Base-by-base conservation (phyloP, 37 sponge, comb jelly and placozoan genomes). In the Oopsacas minuta region DNA sequence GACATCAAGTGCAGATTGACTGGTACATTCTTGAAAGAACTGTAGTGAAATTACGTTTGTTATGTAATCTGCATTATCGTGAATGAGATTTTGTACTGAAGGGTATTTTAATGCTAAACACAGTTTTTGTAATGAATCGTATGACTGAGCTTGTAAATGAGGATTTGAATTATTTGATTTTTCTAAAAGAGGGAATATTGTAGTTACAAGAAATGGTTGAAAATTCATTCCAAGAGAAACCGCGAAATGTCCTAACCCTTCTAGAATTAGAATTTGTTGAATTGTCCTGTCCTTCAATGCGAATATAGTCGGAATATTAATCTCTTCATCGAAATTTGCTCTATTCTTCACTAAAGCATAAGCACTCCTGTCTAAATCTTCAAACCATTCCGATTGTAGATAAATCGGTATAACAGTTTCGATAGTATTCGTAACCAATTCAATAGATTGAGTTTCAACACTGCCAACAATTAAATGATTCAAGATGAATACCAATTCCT, bases 21-120 rank as follows among this genome's bases (percentile, higher is more conserved):
- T 61, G 75, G 75, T 61, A 34, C 75, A 61, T 34, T 61, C 75
- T 34, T 61, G 75, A n/a, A 61, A 61, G 75, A 61, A 61, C 75
- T 61, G 75, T 3, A 61, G 75, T 25, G 75, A 10, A n/a, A 61
- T 61, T 3, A 61, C 22, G 28, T 61, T 61, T 3, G 30, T n/a
- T 10, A 61, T 61, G 22, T 61, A 61, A 61, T 61, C 75, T 3
- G 75, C 75, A n/a, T 61, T 61, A 34, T 3, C 5, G 22, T 61
- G 75, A 25, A 61, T 61, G 28, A 61, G 75, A 61, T 25, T 61
- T 10, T 10, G 30, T 25, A 61, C 30, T 61, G 75, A 61, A 61
- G 75, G 22, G 75, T 25, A n/a, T 3, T 61, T n/a, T 20, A 61
- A 34, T 25, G 75, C 75, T 32, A 34, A 25, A n/a, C 75, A 61